A percentile compares a stretch with the other conserved stretches of the same genome.
Evolutionary conservation across 2,888 invertebrate species (phyloP).

Genomic region (Cerceris rybyensis): DNA sequence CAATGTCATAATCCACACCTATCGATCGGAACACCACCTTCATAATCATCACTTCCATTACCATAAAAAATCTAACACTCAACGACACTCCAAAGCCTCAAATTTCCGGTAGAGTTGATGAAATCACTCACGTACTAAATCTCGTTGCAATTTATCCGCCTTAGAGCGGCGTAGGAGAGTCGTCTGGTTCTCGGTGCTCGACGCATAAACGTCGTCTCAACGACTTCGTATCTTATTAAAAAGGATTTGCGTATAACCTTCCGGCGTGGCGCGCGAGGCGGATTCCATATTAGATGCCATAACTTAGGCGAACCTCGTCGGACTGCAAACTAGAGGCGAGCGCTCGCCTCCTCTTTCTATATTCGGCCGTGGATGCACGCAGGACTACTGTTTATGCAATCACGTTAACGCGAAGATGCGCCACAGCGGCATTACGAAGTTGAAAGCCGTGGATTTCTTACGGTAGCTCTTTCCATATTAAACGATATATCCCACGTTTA

Average conservation of each 20-base stretch:
- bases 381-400: slow-evolving; percentile 30
- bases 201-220: slow-evolving; percentile 11
- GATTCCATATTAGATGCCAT: slow-evolving; percentile 52
- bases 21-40: too few relatives aligned
- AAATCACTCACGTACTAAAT: slow-evolving; percentile 8
- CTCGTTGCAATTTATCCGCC: slow-evolving; percentile 10
- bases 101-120: neutral
- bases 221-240: slow-evolving; percentile 33
- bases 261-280: slow-evolving; percentile 15
- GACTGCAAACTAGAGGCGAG: slow-evolving; percentile 27
- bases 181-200: neutral
- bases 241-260: slow-evolving; percentile 41
- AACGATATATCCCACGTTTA: neutral
- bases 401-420: slow-evolving; percentile 7
- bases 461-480: neutral
- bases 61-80: too few relatives aligned
- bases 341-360: slow-evolving; percentile 16
- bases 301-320: slow-evolving; percentile 44
- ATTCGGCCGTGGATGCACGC: slow-evolving; percentile 13
- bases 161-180: neutral
- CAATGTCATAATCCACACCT: too few relatives aligned
- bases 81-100: too few relatives aligned
- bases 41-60: too few relatives aligned
- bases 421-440: neutral
- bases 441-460: neutral